Conservation (phyloP, 2,888 invertebrate genomes). For the Trichacis sp. region DNA sequence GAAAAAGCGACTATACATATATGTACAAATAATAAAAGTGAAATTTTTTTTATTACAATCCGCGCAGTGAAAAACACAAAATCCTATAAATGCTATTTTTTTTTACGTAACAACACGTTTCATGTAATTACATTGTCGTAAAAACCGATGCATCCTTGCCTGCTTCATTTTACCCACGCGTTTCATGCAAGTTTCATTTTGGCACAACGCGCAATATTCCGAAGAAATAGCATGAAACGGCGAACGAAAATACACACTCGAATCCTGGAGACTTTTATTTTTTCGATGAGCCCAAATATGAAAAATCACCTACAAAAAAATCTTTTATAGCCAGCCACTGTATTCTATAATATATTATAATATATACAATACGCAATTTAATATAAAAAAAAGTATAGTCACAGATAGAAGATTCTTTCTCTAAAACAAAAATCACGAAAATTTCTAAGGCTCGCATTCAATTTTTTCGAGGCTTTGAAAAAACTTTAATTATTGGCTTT, state of each 20-base stretch:
- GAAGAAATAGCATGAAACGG: conserved; percentile 78
- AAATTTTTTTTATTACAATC: too few species aligned
- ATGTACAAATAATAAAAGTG: too few species aligned
- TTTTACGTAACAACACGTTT: conserved; percentile 60
- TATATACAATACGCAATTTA: background rate
- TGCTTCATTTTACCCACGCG: conserved; percentile 77
- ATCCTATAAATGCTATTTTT: too few species aligned
- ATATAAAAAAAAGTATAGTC: too few species aligned
- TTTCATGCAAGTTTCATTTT: conserved; percentile 74
- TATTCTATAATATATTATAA: background rate
- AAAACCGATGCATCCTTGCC: conserved; percentile 70
- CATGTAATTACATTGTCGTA: conserved; percentile 61
- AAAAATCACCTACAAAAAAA: conserved; percentile 61
- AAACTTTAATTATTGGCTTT: too few species aligned
- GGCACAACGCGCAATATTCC: conserved; percentile 78
- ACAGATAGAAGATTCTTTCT: too few species aligned
- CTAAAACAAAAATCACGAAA: too few species aligned
- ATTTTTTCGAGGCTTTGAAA: too few species aligned
- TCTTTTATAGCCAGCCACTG: background rate
- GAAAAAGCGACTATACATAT: too few species aligned
- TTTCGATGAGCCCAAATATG: conserved; percentile 79
- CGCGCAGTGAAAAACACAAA: too few species aligned
- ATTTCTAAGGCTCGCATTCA: too few species aligned
- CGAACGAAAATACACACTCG: conserved; percentile 76
- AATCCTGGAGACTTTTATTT: conserved; percentile 73